These are phyloP conservation scores for Callospermophilus lateralis DNA, from an alignment of 2,113 vertebrate genomes.

Conservation along the genomic window DNA sequence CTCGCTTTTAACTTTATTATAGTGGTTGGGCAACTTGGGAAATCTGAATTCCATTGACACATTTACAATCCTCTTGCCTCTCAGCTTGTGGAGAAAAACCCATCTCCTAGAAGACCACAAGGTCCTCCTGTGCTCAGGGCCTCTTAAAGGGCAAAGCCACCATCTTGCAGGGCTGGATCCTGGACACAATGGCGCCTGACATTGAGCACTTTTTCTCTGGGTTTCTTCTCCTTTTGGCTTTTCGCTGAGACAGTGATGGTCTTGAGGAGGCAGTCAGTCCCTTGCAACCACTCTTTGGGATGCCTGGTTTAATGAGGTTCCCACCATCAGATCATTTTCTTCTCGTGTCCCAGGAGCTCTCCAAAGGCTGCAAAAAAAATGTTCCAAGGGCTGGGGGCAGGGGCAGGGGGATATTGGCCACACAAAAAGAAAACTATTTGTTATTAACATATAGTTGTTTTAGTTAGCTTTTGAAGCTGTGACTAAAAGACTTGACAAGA, in stretches of 20 bases:
- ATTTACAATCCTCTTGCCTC: constrained; percentile 48
- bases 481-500: too few relatives aligned
- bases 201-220: background rate
- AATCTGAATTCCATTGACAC: constrained; percentile 76
- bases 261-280: background rate
- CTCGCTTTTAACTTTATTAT: constrained; percentile 71
- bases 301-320: background rate
- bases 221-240: background rate
- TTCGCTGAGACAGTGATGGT: accelerated
- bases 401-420: background rate
- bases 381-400: background rate
- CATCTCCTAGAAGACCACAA: background rate
- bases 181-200: accelerated
- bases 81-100: constrained; percentile 62
- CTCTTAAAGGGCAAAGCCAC: background rate
- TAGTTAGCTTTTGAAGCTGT: too few relatives aligned
- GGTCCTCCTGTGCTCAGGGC: background rate
- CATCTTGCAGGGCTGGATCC: background rate
- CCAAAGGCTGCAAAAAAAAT: background rate
- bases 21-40: constrained; percentile 73
- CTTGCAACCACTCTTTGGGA: background rate
- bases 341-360: background rate
- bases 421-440: background rate
- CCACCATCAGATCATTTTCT: background rate
- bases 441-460: background rate